Evolutionary conservation across 2,797 vertebrate genomes (phyloP).

Genomic region (Acrossocheilus wenchowensis): DNA sequence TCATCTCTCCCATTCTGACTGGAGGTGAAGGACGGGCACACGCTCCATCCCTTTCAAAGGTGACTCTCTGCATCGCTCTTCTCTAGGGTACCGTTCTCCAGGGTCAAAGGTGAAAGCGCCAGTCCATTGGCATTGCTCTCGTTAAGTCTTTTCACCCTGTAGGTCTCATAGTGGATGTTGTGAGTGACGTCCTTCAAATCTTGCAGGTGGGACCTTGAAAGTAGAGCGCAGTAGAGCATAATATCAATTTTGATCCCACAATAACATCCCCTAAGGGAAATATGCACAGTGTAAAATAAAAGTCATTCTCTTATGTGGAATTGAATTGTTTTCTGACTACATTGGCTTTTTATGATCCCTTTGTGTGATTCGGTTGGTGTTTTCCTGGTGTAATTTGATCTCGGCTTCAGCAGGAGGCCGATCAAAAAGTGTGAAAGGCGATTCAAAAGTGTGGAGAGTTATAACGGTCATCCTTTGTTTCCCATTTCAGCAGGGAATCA

Average conservation of each 20-base stretch:
- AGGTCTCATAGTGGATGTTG: constrained; percentile 92
- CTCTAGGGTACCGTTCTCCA: constrained; percentile 69
- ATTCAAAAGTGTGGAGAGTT: constrained; percentile 20
- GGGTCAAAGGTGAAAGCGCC: constrained; percentile 66
- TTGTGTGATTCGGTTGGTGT: constrained; percentile 1
- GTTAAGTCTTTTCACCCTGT: constrained; percentile 86
- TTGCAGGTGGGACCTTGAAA: constrained; percentile 90
- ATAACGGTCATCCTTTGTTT: constrained; percentile 28
- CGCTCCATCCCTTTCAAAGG: constrained; percentile 69
- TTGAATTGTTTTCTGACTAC: not conserved
- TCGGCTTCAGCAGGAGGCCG: not conserved
- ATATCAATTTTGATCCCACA: constrained; percentile 29
- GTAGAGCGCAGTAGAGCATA: constrained; percentile 36
- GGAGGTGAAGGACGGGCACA: not conserved
- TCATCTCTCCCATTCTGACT: constrained; percentile 29
- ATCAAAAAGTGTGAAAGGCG: constrained; percentile 29
- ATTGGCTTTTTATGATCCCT: constrained; percentile 11
- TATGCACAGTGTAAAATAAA: constrained; percentile 28
- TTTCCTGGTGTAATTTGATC: constrained; percentile 10
- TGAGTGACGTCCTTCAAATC: constrained; percentile 97
- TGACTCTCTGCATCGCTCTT: constrained; percentile 70
- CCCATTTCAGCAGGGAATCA: constrained; percentile 26
- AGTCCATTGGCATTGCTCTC: constrained; percentile 82
- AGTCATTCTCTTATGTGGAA: constrained; percentile 13
- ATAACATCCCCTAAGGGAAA: constrained; percentile 17